Evolutionary conservation across 2,113 vertebrate species (phyloP).

Genomic region (Corydoras sp.): DNA sequence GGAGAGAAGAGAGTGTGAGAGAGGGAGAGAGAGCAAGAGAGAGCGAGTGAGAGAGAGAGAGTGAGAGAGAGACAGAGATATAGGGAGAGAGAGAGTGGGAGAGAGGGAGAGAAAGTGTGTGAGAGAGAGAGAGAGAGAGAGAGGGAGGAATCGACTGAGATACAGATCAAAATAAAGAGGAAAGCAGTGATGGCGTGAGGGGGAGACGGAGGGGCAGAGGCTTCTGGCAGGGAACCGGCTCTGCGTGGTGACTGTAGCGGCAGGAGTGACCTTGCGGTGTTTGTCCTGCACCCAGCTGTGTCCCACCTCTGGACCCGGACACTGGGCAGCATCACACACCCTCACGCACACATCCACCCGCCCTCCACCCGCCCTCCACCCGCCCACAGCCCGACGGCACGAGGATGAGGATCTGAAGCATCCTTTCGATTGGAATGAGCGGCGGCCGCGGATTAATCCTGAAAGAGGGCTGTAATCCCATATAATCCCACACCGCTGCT

Average conservation of each 20-base stretch:
- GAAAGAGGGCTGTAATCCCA: too few species aligned
- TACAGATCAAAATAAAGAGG: slow-evolving; percentile 35
- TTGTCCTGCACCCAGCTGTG: slow-evolving; percentile 49
- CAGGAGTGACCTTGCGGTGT: slow-evolving; percentile 78
- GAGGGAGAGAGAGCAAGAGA: slow-evolving; percentile 43
- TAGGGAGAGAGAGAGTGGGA: too few species aligned
- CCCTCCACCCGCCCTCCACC: not conserved
- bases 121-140: not conserved
- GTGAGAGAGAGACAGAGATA: slow-evolving; percentile 56
- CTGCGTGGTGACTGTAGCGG: slow-evolving; percentile 55
- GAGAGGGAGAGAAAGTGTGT: not conserved
- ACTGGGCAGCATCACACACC: slow-evolving; percentile 47
- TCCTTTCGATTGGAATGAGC: too few species aligned
- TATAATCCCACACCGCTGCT: too few species aligned
- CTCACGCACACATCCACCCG: not conserved
- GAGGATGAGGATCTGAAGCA: too few species aligned
- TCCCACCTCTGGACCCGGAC: slow-evolving; percentile 43
- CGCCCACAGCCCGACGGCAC: too few species aligned
- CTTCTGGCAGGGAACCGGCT: slow-evolving; percentile 53
- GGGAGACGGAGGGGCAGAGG: slow-evolving; percentile 36
- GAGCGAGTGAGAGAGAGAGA: slow-evolving; percentile 63
- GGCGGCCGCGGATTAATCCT: too few species aligned
- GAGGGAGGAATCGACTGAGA: slow-evolving; percentile 1
- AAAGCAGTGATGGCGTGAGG: slow-evolving; percentile 50
- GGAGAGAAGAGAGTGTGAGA: slow-evolving; percentile 68